Evolutionary conservation across 1,140 invertebrate genomes (phyloP), one percentile per base, ranked within the genome.

Genomic region (Akabosia matsudoensis): DNA sequence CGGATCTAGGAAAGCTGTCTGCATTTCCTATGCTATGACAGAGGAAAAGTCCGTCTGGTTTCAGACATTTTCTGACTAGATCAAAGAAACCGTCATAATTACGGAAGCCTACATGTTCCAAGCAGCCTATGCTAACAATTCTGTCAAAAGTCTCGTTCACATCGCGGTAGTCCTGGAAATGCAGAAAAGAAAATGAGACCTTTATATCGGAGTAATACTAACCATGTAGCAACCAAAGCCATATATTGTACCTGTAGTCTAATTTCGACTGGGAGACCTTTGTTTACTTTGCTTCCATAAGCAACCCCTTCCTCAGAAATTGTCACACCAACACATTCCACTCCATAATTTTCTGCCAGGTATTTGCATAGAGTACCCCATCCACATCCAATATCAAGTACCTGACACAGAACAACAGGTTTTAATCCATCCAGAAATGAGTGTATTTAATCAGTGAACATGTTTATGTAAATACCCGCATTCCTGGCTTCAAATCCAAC

Each of bases 341-440:
- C 78, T 34, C 73, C 30, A 26, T 77, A 77, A 51, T 76, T 75
- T 52, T 79, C 78, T 4, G 79, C 79, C 4, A 79, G 70, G 30
- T 75, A 80, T 45, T 75, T 74, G 16, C 33, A 31, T 1, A 80
- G 52, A 37, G 76, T 76, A 33, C 83, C 83, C 82, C 81, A 84
- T 1, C 83, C 78, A 26, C 82, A 84, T 13, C 83, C 83, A 45
- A 45, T 45, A 18, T 45, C 37, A 18, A 45, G 37, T 7, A n/a
- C n/a, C n/a, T n/a, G n/a, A n/a, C n/a, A n/a, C n/a, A n/a, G n/a
- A n/a, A n/a, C n/a, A n/a, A n/a, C n/a, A n/a, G n/a, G n/a, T n/a
- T n/a, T n/a, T n/a, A n/a, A n/a, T n/a, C n/a, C n/a, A n/a, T n/a
- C n/a, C n/a, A n/a, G n/a, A n/a, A n/a, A n/a, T n/a, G n/a, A n/a